Evolutionary conservation across 2,797 vertebrate genomes (phyloP).

Genomic region (Gobio occitaniae): DNA sequence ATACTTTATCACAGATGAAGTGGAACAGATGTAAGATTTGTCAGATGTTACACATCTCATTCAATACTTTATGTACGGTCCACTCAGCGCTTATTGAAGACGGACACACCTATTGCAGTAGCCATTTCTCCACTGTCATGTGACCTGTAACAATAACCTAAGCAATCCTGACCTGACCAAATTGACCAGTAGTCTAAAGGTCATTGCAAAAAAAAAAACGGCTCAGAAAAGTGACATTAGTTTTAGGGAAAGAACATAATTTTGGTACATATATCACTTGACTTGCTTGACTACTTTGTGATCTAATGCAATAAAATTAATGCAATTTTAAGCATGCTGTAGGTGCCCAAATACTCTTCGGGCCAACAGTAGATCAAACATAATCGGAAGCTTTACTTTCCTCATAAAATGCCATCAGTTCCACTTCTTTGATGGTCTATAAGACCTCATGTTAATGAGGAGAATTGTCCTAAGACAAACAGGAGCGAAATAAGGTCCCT

Average conservation of each 20-base stretch:
- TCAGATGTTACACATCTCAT: no score
- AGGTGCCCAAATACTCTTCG: conserved; percentile 2
- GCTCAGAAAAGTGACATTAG: background rate
- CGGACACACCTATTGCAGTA: no score
- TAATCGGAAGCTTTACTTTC: conserved; percentile 5
- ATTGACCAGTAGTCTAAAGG: background rate
- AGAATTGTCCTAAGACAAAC: conserved; percentile 31
- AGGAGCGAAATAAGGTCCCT: conserved; percentile 38
- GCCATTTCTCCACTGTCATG: no score
- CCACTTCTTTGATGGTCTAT: conserved; percentile 1
- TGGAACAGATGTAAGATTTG: no score
- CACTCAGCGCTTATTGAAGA: no score
- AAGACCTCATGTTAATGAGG: conserved; percentile 26
- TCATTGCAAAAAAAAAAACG: background rate
- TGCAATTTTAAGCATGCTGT: background rate
- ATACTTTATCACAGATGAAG: no score
- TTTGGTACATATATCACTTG: background rate
- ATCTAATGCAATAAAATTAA: conserved; percentile 10
- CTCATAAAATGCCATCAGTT: conserved; percentile 44
- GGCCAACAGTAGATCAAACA: conserved; percentile 31
- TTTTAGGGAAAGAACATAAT: background rate
- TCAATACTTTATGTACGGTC: no score
- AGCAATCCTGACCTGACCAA: no score
- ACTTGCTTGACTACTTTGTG: background rate
- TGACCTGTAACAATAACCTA: no score